Evolutionary conservation across 2,113 vertebrate species (phyloP).

Genomic region (Seriola rivoliana): DNA sequence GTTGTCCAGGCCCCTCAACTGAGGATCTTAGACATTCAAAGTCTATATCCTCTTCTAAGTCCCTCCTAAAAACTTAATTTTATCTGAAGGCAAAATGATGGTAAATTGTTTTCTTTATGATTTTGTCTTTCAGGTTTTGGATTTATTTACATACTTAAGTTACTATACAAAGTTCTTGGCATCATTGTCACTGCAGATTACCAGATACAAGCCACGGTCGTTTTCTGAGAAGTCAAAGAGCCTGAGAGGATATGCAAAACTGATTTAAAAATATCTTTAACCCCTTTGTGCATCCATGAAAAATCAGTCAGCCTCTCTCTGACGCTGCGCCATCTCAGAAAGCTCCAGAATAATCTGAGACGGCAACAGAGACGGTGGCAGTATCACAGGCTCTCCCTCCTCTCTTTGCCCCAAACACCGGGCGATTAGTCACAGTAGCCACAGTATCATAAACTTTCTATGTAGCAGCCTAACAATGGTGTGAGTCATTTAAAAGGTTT

Average conservation of each 20-base stretch:
- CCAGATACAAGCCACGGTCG: not conserved
- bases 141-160: no score
- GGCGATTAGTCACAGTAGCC: slow-evolving; percentile 27
- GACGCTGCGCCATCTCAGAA: slow-evolving; percentile 10
- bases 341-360: slow-evolving; percentile 23
- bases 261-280: slow-evolving; percentile 38
- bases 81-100: not conserved
- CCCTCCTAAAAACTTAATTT: not conserved
- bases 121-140: not conserved
- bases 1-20: not conserved
- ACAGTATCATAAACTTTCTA: slow-evolving; percentile 2
- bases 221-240: slow-evolving; percentile 9
- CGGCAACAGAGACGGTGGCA: not conserved
- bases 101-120: no score
- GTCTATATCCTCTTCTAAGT: not conserved
- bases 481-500: slow-evolving; percentile 24
- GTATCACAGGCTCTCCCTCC: slow-evolving; percentile 7
- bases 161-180: not conserved
- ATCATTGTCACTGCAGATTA: not conserved
- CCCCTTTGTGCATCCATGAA: slow-evolving; percentile 2
- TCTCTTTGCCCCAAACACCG: slow-evolving; percentile 2
- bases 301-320: slow-evolving; percentile 1
- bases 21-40: not conserved
- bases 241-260: slow-evolving; percentile 38
- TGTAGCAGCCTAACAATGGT: slow-evolving; percentile 2